Conservation (phyloP, 2,113 vertebrate genomes). For the Chinchilla lanigera region DNA sequence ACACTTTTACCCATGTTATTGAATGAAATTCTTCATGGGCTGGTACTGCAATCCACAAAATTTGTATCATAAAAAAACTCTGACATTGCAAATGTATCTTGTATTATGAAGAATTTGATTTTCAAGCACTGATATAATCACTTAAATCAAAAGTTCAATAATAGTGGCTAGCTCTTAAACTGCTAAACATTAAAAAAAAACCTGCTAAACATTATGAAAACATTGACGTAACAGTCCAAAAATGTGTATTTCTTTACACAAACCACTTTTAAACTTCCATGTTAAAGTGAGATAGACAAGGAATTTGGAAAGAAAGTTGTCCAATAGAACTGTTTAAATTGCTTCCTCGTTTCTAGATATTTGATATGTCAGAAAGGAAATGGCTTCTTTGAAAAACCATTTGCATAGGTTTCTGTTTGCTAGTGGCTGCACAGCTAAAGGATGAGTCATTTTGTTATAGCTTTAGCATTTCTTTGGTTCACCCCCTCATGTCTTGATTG, state of each 20-base stretch:
- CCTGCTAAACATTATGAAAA: not conserved
- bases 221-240: not conserved
- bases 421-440: not conserved
- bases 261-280: not conserved
- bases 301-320: not conserved
- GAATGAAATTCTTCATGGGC: constrained; percentile 8
- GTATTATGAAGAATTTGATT: not conserved
- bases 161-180: not conserved
- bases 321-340: not conserved
- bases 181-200: not conserved
- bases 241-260: not conserved
- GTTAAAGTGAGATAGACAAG: not conserved
- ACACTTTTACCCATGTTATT: not conserved
- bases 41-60: not conserved
- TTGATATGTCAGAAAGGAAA: not conserved
- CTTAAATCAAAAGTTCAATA: not conserved
- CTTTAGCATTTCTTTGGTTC: not conserved
- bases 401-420: not conserved
- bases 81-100: not conserved
- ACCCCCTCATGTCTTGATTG: not conserved
- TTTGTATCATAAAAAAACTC: not conserved
- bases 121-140: not conserved
- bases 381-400: not conserved
- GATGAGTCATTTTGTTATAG: not conserved
- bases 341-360: not conserved